Conservation (phyloP, 1,140 invertebrate species). For the Drosophila persimilis region DNA sequence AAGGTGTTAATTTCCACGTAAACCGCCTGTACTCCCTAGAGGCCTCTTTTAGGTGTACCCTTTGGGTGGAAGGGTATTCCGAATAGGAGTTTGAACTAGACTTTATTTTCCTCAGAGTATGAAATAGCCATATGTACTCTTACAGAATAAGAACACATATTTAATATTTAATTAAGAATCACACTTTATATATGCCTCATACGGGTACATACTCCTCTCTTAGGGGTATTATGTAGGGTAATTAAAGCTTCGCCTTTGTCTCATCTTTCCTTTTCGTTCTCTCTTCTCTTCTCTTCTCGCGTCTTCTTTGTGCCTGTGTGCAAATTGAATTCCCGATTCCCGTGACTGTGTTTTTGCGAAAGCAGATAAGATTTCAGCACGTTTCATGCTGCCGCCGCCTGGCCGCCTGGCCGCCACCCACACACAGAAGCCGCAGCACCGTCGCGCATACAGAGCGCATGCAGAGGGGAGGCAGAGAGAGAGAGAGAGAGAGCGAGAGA, state of each 20-base stretch:
- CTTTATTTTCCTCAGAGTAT: too few species aligned
- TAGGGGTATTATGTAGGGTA: slow-evolving; percentile 14
- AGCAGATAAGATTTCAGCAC: slow-evolving; percentile 56
- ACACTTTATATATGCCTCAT: too few species aligned
- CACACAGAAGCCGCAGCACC: slow-evolving; percentile 38
- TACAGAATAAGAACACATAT: too few species aligned
- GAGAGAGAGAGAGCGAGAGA: slow-evolving; percentile 10
- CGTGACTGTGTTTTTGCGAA: slow-evolving; percentile 15
- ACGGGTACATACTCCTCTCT: too few species aligned
- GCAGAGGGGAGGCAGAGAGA: too few species aligned
- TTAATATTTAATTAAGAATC: too few species aligned
- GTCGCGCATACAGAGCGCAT: slow-evolving; percentile 49
- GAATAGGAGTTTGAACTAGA: too few species aligned
- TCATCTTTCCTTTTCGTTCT: background rate
- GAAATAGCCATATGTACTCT: too few species aligned
- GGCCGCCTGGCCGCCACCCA: slow-evolving; percentile 30
- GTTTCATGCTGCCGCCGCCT: slow-evolving; percentile 29
- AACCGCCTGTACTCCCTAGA: slow-evolving; percentile 5
- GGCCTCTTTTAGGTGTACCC: slow-evolving; percentile 16
- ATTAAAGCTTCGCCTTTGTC: background rate
- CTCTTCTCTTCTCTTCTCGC: slow-evolving; percentile 14
- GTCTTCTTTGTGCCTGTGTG: slow-evolving; percentile 19
- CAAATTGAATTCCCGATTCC: slow-evolving; percentile 47
- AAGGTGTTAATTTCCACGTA: slow-evolving; percentile 72
- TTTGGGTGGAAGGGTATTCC: background rate